Evolutionary conservation across 1,140 invertebrate genomes (phyloP), one percentile per base, ranked within the genome.

Genomic region (Asbolus verrucosus): DNA sequence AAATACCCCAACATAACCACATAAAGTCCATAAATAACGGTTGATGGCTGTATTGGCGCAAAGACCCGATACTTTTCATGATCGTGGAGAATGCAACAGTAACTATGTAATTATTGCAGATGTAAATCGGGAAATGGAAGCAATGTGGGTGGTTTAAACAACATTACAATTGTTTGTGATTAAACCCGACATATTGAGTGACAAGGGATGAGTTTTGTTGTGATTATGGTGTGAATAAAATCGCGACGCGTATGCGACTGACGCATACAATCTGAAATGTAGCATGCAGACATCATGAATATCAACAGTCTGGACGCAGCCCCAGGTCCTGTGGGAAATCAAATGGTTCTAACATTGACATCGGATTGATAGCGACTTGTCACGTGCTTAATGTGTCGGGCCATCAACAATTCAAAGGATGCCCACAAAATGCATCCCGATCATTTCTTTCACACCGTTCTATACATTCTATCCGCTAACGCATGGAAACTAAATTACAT

Each of bases 301-400:
- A 68, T 69, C 71, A 73, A 73, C 69, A 61, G 50, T 71, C 39
- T 67, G 63, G 54, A 61, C 46, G 38, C 33, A 39, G 30, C 59
- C 24, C 46, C 41, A 18, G 11, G 31, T 60, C 68, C 69, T 46
- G 11, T 41, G 73, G 73, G 73, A 75, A 75, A 75, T 75, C 73
- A 75, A 70, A 75, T 75, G 19, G 43, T 62, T 13, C 66, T 63
- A 70, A 65, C 69, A 68, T 73, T 73, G 71, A 70, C 71, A 68
- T 21, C 36, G 65, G 67, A 72, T 73, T 75, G 73, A 75, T 75
- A 73, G 14, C 24, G 39, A 33, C 61, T 63, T 63, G 61, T 63
- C 61, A 63, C 61, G 61, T 63, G 61, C 33, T 13, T 41, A 63
- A 63, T 39, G 61, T 21, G 36, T 62, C 30, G 46, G 46, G 19